Percentiles rank a stretch among this genome's conserved stretches.
Conservation (phyloP, 2,113 vertebrate species). For the Ardeotis arabs region DNA sequence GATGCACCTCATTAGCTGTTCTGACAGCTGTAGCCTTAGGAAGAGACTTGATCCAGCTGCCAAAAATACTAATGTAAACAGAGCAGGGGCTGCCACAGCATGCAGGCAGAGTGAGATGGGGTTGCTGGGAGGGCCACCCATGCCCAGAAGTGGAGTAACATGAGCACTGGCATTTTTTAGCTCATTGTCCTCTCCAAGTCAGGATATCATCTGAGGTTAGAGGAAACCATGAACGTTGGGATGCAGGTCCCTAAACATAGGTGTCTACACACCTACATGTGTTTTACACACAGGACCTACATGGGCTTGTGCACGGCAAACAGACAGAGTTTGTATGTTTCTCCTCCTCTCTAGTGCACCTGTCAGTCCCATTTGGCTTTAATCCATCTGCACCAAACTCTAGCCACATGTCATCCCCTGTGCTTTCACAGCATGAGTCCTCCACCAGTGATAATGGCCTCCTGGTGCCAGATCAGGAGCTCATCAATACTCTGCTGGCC, state of each 20-base stretch:
- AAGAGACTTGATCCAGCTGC: background rate
- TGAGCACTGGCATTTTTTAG: rapidly evolving
- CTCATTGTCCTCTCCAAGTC: background rate
- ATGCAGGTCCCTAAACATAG: background rate
- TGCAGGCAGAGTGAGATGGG: background rate
- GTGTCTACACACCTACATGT: background rate
- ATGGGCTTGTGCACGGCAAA: background rate
- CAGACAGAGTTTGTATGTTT: background rate
- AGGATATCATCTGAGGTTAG: background rate
- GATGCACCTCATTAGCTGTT: background rate
- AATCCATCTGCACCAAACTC: background rate
- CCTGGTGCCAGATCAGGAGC: background rate
- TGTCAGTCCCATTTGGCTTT: background rate
- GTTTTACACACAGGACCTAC: background rate
- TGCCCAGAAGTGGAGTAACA: background rate
- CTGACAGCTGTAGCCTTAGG: background rate
- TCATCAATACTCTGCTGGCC: background rate
- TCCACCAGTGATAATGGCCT: background rate
- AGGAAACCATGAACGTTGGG: background rate
- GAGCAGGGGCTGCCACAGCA: background rate
- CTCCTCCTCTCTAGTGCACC: rapidly evolving
- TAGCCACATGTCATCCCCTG: background rate
- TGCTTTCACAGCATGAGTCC: background rate
- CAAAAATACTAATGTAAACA: background rate
- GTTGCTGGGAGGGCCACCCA: background rate